A percentile compares a stretch with the other conserved stretches of the same genome.
phyloP scores from a whole-genome alignment of 2,113 vertebrate genomes.

The Callipepla squamata region DNA sequence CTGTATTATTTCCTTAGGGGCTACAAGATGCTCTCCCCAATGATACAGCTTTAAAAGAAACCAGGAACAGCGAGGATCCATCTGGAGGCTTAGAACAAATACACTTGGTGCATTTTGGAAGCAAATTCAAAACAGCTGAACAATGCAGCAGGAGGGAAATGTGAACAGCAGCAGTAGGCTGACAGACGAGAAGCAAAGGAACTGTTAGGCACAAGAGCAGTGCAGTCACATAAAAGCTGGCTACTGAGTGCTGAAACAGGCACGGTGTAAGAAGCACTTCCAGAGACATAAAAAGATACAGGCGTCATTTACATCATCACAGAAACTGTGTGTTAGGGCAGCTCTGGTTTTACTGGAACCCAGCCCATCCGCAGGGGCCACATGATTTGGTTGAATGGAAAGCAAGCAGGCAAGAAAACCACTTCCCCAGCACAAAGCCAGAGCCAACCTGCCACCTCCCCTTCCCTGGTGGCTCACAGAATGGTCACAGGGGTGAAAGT shows the following conservation, averaged over 20 bases:
- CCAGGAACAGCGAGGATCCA: background rate
- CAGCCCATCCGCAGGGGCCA: background rate
- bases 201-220: background rate
- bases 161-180: background rate
- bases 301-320: background rate
- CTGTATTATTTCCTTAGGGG: background rate
- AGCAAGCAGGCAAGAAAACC: background rate
- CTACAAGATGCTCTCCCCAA: slow-evolving; percentile 22
- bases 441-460: background rate
- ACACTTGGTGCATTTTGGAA: slow-evolving; percentile 26
- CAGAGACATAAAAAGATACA: background rate
- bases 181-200: slow-evolving; percentile 27
- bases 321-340: rapidly evolving
- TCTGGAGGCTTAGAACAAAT: slow-evolving; percentile 13
- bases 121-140: slow-evolving; percentile 57
- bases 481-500: background rate
- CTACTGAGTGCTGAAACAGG: background rate
- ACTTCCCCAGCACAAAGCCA: background rate
- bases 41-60: background rate
- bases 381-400: background rate
- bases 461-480: rapidly evolving
- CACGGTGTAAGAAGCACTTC: background rate
- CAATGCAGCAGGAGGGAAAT: slow-evolving; percentile 57
- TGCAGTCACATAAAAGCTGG: background rate
- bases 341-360: background rate